A percentile compares a stretch with the other conserved stretches of the same genome.
Evolutionary conservation across 2,113 vertebrate species (phyloP).

Genomic region (Neoarius graeffei): DNA sequence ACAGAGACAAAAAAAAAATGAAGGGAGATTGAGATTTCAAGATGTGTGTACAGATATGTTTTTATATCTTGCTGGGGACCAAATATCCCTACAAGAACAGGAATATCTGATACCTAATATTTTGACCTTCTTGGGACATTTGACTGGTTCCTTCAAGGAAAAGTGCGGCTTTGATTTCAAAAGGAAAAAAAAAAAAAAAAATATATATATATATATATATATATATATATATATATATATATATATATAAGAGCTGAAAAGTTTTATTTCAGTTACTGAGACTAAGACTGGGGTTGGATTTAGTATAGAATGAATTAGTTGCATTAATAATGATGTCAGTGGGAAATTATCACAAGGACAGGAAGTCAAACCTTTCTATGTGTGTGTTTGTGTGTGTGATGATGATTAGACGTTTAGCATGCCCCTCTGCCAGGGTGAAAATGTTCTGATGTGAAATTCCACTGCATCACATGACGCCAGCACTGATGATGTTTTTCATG

Average conservation of each 20-base stretch:
- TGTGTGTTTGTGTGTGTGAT: conserved; percentile 2
- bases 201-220: too few species aligned
- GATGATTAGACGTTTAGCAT: conserved; percentile 18
- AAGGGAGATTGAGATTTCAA: not conserved
- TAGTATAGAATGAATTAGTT: not conserved
- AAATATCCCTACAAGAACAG: not conserved
- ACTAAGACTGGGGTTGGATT: not conserved
- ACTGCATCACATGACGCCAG: conserved; percentile 11
- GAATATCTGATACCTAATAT: not conserved
- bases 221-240: too few species aligned
- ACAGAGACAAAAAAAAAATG: not conserved
- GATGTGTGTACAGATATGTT: not conserved
- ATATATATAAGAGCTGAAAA: not conserved
- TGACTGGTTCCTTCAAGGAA: not conserved
- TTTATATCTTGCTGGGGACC: not conserved
- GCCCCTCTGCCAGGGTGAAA: not conserved
- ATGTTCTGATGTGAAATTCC: conserved; percentile 5
- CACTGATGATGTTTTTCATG: conserved; percentile 33
- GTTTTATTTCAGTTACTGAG: not conserved
- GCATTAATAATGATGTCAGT: not conserved
- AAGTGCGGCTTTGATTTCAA: not conserved
- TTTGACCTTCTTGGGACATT: not conserved
- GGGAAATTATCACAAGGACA: not conserved
- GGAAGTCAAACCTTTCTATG: not conserved
- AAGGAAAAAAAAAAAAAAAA: not conserved